phyloP scores from a whole-genome alignment of 1,140 invertebrate species.

The Drosophila insularis region DNA sequence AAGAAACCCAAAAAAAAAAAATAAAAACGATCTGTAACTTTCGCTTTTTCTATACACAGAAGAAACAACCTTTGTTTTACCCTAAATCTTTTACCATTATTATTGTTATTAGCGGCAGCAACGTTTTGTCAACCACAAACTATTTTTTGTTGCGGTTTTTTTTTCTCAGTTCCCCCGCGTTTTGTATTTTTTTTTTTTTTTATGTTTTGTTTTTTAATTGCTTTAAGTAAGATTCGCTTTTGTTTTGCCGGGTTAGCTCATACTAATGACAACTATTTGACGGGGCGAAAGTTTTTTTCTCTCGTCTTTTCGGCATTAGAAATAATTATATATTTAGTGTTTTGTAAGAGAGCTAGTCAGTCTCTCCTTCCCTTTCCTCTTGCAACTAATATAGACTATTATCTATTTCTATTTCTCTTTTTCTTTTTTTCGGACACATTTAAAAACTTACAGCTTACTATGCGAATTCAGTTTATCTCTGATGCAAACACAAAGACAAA shows the following conservation, averaged over 20 bases:
- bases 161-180: slow-evolving; percentile 13
- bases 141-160: slow-evolving; percentile 47
- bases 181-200: slow-evolving; percentile 4
- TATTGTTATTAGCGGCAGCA: slow-evolving; percentile 41
- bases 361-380: neutral
- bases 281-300: slow-evolving; percentile 64
- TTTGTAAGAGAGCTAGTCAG: slow-evolving; percentile 36
- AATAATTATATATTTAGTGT: slow-evolving; percentile 61
- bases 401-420: slow-evolving; percentile 12
- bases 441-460: neutral
- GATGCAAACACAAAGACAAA: neutral
- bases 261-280: slow-evolving; percentile 70
- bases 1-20: slow-evolving; percentile 21
- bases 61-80: slow-evolving; percentile 45
- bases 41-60: slow-evolving; percentile 57
- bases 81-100: slow-evolving; percentile 40
- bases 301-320: slow-evolving; percentile 30
- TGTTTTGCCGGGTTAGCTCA: slow-evolving; percentile 51
- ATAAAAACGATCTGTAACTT: slow-evolving; percentile 37
- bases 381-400: slow-evolving; percentile 51
- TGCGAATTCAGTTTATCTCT: slow-evolving; percentile 1
- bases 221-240: slow-evolving; percentile 56
- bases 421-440: neutral
- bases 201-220: slow-evolving; percentile 61
- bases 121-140: slow-evolving; percentile 63